Base-by-base conservation (phyloP, 2,113 vertebrate genomes). In the Aptenodytes forsteri region DNA sequence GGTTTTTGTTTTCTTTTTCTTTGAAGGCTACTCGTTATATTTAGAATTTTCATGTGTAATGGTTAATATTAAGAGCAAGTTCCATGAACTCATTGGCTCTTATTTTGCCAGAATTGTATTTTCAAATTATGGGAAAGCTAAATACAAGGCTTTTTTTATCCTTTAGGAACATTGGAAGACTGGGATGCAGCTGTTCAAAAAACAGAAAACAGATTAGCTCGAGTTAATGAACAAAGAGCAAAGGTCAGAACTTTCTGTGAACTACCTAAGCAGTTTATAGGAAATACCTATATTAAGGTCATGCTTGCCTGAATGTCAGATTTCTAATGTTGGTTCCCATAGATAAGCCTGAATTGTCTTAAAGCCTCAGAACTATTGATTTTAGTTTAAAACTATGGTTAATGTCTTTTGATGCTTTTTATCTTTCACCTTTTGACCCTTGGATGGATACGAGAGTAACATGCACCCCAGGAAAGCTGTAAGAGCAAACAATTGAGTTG, bases 141-240 rank as follows among this genome's bases (percentile, higher is more conserved):
- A 93, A 92, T 47, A 25, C 12, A 19, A 77, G 5, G 7, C 15
- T 7, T 13, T 16, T 47, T 7, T 34, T 27, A 8, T 62, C 50
- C 8, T 65, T 50, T 93, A 99, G 99, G 99, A 72, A 98, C 99
- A 26, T 84, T 99, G 89, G 99, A 99, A 93, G 99, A 99, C 73
- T 99, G 99, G 99, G 99, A 99, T 77, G 76, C 98, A 49, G 99
- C 99, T 1, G 98, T 99, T 85, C 99, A 99, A 95, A 99, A 99
- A 96, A 99, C 99, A 0, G 99, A 99, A 90, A 99, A 97, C 21
- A 98, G 98, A 61, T 91, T 99, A 61, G 99, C 98, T 87, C 98
- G 99, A 46, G 98, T 99, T n/a, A 99, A 98, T 23, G 99, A 99
- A 91, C 99, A 99, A 92, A 98, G 99, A 91, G 98, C 98, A 44